Evolutionary conservation across 2,113 vertebrate species (phyloP), one percentile per base, ranked within the genome.

Genomic region (Myotis lucifugus): DNA sequence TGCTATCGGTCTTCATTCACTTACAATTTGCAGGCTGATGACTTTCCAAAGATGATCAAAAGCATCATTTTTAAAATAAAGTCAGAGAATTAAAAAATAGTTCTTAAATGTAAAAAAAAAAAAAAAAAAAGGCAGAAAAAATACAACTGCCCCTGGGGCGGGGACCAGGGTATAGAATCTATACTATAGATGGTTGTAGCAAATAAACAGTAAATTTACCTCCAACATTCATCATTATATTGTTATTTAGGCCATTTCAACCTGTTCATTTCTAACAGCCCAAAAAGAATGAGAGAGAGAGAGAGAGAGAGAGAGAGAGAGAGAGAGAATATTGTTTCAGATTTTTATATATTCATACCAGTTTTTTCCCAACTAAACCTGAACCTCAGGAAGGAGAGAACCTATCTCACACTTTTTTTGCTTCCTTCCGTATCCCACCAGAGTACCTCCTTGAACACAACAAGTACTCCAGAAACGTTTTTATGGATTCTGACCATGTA

Each of bases 21-120:
- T 85, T 88, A 74, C 23, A 86, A 48, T 90, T 72, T 92, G 27
- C 69, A 86, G 79, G 90, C 14, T 77, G 79, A 74, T 64, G 29
- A 69, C 37, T 92, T 94, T 93, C 82, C 73, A 92, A 78, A 87
- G 42, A 81, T 76, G 46, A 95, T 54, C 70, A 50, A 69, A 94
- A 78, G 74, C 56, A 91, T 67, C 21, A 67, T 54, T 34, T 40
- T 92, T 32, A 69, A 93, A 59, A 61, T 66, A 48, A 85, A 74
- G 10, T 37, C 52, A 78, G 37, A 86, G 19, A 64, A 18, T 52
- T 25, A 81, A 91, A 92, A 66, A n/a, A 6, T 34, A 15, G 52
- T 67, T 85, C 74, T 40, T 40, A 77, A 29, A 1, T 50, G 6
- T 5, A 42, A 42, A 42, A 42, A 42, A 42, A 42, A 42, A 42